Percentiles rank a stretch among this genome's conserved stretches.
phyloP scores from a whole-genome alignment of 1,140 invertebrate species.

The Procambarus clarkii region DNA sequence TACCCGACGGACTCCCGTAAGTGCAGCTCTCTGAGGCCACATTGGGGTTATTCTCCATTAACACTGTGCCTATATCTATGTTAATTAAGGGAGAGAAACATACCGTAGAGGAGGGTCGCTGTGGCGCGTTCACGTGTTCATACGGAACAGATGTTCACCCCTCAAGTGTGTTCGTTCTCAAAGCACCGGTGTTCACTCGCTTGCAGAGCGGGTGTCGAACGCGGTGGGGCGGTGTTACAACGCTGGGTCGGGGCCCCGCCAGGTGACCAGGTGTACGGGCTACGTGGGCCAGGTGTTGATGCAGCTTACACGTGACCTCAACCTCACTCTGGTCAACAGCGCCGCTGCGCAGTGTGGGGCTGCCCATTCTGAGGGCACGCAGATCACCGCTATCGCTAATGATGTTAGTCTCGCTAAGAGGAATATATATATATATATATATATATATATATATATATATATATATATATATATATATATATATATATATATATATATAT shows the following conservation, averaged over 20 bases:
- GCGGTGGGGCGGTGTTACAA: slow-evolving; percentile 13
- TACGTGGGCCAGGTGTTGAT: slow-evolving; percentile 10
- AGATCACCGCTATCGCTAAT: neutral
- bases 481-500: slow-evolving; percentile 32
- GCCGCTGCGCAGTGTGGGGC: neutral
- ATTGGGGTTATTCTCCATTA: no score
- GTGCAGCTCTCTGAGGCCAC: no score
- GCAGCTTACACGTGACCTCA: neutral
- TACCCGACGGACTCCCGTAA: no score
- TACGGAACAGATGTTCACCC: neutral
- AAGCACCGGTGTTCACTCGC: neutral
- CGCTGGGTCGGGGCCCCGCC: neutral
- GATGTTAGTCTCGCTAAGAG: neutral
- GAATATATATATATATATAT: neutral
- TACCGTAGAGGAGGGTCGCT: no score
- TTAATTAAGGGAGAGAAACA: no score
- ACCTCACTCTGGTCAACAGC: slow-evolving; percentile 8
- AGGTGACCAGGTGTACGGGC: neutral
- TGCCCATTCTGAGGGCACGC: neutral
- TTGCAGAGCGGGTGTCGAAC: neutral
- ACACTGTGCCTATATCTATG: no score
- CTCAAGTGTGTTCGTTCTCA: neutral
- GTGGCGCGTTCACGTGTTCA: no score
- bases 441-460: slow-evolving; percentile 32
- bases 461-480: slow-evolving; percentile 23